Percentiles rank a stretch among this genome's conserved stretches.
These are phyloP conservation scores for Melanchra persicariae DNA, from an alignment of 2,888 invertebrate species.

Conservation along the genomic window DNA sequence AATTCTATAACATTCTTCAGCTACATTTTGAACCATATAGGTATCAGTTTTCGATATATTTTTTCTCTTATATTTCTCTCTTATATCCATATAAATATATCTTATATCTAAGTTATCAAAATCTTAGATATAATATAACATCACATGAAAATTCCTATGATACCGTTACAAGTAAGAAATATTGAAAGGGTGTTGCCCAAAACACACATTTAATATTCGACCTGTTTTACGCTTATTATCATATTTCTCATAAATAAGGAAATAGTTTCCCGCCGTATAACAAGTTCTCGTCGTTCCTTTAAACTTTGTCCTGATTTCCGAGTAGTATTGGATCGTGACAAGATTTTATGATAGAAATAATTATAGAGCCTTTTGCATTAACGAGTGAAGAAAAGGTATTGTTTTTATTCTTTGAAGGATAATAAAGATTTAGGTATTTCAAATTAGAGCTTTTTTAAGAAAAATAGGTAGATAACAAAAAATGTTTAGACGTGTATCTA, in stretches of 20 bases:
- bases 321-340: slow-evolving; percentile 11
- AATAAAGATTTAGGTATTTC: background rate
- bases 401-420: background rate
- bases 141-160: slow-evolving; percentile 18
- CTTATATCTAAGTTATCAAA: too few relatives aligned
- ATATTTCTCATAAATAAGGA: slow-evolving; percentile 58
- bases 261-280: slow-evolving; percentile 35
- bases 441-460: too few relatives aligned
- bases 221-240: slow-evolving; percentile 44
- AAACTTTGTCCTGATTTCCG: slow-evolving; percentile 18
- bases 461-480: too few relatives aligned
- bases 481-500: too few relatives aligned
- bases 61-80: too few relatives aligned
- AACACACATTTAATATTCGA: slow-evolving; percentile 49
- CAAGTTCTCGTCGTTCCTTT: slow-evolving; percentile 16
- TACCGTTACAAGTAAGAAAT: background rate
- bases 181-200: slow-evolving; percentile 26
- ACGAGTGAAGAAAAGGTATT: background rate
- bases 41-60: too few relatives aligned
- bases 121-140: background rate
- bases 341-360: slow-evolving; percentile 30
- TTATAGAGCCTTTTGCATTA: background rate
- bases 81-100: too few relatives aligned
- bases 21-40: too few relatives aligned
- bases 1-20: too few relatives aligned